Base-by-base conservation (phyloP, 2,113 vertebrate species). In the Tychaedon coryphoeus region DNA sequence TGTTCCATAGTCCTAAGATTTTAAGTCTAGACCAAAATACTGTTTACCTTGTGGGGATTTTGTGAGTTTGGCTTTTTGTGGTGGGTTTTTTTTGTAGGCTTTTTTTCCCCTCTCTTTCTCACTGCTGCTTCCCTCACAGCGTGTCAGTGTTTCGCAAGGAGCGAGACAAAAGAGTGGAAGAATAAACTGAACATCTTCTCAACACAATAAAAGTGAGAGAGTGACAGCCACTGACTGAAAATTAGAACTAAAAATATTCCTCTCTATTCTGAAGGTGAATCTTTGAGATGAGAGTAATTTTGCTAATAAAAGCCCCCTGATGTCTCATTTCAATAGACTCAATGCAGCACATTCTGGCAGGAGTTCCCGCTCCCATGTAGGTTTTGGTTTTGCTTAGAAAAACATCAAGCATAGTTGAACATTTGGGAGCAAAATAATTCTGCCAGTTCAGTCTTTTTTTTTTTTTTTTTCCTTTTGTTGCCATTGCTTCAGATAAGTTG, bases 171-270 rank as follows among this genome's bases (percentile, higher is more conserved):
- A 69, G 70, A 79, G 36, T 28, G 11, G 56, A 56, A 84, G 82
- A 92, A 80, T 43, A 75, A 90, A 73, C 43, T 24, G 23, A 65
- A 70, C 14, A 33, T 88, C 36, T 83, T 65, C 75, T 62, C 62
- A 64, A 14, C 42, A 60, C 50, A 91, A 78, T 71, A 45, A 76
- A 77, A 83, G 10, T 45, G 66, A 70, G 86, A 69, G 54, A 78
- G 28, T 74, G 86, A 84, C 92, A 96, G 69, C 19, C 4, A 0
- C 50, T 92, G 66, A 61, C 86, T 91, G 50, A 66, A 56, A 93
- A 86, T 31, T 50, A 70, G 60, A 45, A 62, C 67, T 89, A 83
- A 92, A 96, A 91, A 86, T 84, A 88, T 3, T 84, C 29, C 19
- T 57, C 19, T 88, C 23, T 79, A 2, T 92, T 84, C 51, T 45